Evolutionary conservation across 2,113 vertebrate species (phyloP), one percentile per base, ranked within the genome.

Genomic region (Suncus etruscus): DNA sequence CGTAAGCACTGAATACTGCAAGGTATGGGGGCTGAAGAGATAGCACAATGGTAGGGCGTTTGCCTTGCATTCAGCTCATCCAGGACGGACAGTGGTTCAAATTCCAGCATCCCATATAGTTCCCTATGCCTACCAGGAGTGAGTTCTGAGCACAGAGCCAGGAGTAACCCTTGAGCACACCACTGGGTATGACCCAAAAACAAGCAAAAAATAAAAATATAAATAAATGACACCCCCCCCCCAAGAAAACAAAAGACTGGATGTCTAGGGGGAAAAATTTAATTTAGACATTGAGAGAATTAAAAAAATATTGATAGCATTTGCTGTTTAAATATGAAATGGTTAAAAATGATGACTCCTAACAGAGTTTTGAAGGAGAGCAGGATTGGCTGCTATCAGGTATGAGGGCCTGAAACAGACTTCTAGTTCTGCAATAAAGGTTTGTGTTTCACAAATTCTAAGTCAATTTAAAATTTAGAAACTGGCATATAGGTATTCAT

Each of bases 391-490:
- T 97, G 97, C 65, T 97, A 63, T 97, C 95, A 98, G 97, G 96
- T 97, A 96, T 1, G 39, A 96, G 95, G 94, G 96, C 96, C 97
- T 96, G 89, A 78, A 96, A 94, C 98, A 98, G 98, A 98, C 97
- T 98, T 97, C 97, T 98, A 97, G 97, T 98, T 98, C 97, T 97
- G 95, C 95, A 88, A 95, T 95, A 95, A 97, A 95, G 95, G 96
- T 98, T 97, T 97, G 96, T 96, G 93, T 96, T 97, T 97, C 96
- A 95, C 94, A 96, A 97, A 95, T 97, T 97, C 92, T 95, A 91
- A 96, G 96, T 95, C 82, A 96, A 68, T 97, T 97, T 91, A 90
- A 96, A 97, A 95, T 97, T 90, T 95, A 97, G 72, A 93, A 50
- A 18, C 18, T 90, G 86, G 89, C 86, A 95, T 97, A 95, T 97